Conservation (phyloP, 2,113 vertebrate genomes). For the Burhinus oedicnemus region DNA sequence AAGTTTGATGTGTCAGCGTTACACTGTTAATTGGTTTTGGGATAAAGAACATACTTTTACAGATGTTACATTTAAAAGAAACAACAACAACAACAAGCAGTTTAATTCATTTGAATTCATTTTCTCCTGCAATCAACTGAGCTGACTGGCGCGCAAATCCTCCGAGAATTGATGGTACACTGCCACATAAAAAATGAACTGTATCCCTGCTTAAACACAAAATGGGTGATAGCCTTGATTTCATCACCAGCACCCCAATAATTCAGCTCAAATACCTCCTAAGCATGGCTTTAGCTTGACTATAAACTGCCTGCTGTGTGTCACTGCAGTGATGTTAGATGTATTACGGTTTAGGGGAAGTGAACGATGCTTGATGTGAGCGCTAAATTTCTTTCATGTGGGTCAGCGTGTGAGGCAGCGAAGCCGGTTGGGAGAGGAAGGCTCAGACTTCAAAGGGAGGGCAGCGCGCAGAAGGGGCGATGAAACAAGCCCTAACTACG, state of each 20-base stretch:
- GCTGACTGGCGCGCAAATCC: background rate
- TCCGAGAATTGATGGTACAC: background rate
- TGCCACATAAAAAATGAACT: background rate
- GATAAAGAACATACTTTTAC: background rate
- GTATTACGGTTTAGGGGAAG: background rate
- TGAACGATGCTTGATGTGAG: background rate
- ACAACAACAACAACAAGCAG: background rate
- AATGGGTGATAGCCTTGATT: background rate
- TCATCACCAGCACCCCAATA: background rate
- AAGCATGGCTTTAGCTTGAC: background rate
- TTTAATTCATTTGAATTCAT: background rate
- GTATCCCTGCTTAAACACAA: background rate
- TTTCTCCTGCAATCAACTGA: background rate
- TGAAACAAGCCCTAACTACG: conserved; percentile 8
- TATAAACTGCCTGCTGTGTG: background rate
- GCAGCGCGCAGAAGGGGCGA: background rate
- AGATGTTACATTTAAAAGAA: background rate
- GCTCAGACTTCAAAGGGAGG: conserved; percentile 55
- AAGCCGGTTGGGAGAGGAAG: background rate
- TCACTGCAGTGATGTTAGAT: background rate
- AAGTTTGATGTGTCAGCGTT: background rate
- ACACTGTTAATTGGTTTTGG: background rate
- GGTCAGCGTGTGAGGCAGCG: background rate
- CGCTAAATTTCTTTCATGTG: conserved; percentile 3
- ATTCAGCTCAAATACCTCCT: background rate